A percentile compares a stretch with the other conserved stretches of the same genome.
Conservation (phyloP, 1,140 invertebrate species). For the Tribolium madens region DNA sequence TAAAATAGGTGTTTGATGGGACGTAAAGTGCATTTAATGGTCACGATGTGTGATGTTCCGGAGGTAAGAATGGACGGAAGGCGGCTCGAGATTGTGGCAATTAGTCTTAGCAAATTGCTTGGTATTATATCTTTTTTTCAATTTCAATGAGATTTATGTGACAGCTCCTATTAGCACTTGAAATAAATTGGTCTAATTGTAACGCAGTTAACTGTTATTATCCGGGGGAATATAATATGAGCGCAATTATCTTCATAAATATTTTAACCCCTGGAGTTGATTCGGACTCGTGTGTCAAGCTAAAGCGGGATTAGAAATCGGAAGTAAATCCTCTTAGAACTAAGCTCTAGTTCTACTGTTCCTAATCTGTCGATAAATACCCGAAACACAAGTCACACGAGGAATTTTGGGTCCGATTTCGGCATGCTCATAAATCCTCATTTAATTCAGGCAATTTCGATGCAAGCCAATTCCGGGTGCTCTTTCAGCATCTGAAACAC, state of each 20-base stretch:
- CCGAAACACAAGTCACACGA: not conserved
- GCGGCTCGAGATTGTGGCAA: constrained; percentile 47
- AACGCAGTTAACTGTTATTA: constrained; percentile 41
- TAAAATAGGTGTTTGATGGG: constrained; percentile 32
- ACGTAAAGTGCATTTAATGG: constrained; percentile 16
- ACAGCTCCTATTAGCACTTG: constrained; percentile 48
- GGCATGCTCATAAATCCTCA: constrained; percentile 5
- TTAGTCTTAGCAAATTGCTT: constrained; percentile 46
- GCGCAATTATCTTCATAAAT: not conserved
- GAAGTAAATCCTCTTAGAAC: constrained; percentile 22
- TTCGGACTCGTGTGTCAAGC: not conserved
- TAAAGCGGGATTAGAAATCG: constrained; percentile 11
- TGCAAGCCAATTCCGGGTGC: constrained; percentile 22
- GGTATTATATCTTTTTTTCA: constrained; percentile 43
- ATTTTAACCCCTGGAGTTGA: not conserved
- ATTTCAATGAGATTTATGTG: constrained; percentile 48
- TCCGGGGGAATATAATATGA: constrained; percentile 12
- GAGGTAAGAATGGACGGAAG: constrained; percentile 10
- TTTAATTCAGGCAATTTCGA: constrained; percentile 35
- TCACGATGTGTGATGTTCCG: constrained; percentile 25
- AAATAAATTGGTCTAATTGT: constrained; percentile 49
- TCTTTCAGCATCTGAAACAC: constrained; percentile 11
- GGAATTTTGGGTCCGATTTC: not conserved
- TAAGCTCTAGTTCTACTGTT: constrained; percentile 1
- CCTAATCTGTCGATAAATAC: constrained; percentile 33